Evolutionary conservation across 2,888 invertebrate species (phyloP), one percentile per base, ranked within the genome.

Genomic region (Adelphocoris suturalis): DNA sequence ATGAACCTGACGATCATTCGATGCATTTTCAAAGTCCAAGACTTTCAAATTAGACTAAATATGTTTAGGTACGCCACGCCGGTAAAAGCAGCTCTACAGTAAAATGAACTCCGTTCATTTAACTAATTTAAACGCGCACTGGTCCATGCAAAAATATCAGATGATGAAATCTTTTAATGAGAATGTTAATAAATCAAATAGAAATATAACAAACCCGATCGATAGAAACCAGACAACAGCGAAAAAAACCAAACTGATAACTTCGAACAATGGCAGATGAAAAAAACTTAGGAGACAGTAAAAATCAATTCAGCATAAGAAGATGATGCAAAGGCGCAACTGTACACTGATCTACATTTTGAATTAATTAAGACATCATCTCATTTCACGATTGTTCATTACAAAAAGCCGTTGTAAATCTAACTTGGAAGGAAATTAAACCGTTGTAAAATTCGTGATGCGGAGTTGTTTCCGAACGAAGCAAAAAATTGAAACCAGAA

Each of bases 281-380:
- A 68, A 68, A n/a, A 68, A 68, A 68, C 19, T 61, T 61, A 13
- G 13, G 0, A 11, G 27, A 27, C 11, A 68, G 61, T 61, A 9
- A 61, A 16, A 61, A 61, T 61, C 61, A 61, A 61, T 61, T 68
- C 68, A 7, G 68, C 5, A 23, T 12, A 19, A 61, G 61, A 61
- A 19, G 61, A 61, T 52, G 52, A 52, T 52, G 52, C 52, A 61
- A 61, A 61, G n/a, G 4, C n/a, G 61, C 61, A 61, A 61, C 61
- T 61, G 61, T 61, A 19, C 61, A 19, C 61, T 19, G 19, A 61
- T 61, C 61, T 61, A 61, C 19, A 61, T 61, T 61, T 61, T 61
- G 61, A n/a, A 61, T 11, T 61, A 61, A 61, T 61, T 61, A 61
- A 61, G 61, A 61, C 61, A 61, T 61, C 61, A 61, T 61, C 61